Conservation (phyloP, 1,140 invertebrate species). For the Diprion similis region DNA sequence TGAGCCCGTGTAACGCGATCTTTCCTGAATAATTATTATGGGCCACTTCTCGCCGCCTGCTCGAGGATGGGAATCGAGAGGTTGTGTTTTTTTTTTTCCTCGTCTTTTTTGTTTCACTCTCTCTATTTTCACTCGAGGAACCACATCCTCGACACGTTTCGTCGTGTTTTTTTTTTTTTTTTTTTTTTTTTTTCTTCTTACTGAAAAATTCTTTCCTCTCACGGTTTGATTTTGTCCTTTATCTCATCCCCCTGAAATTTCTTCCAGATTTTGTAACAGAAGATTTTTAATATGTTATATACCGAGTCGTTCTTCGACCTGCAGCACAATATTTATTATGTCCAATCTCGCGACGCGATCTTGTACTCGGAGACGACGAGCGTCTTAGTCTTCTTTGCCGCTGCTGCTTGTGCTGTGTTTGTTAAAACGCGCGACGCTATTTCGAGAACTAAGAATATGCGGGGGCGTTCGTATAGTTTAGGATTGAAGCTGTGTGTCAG, state of each 20-base stretch:
- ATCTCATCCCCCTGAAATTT: no score
- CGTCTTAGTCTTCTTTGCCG: background rate
- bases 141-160: background rate
- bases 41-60: no score
- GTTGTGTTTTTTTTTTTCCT: background rate
- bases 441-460: conserved; percentile 42
- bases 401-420: conserved; percentile 31
- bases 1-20: background rate
- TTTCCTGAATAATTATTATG: background rate
- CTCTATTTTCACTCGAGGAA: background rate
- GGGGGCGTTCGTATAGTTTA: conserved; percentile 51
- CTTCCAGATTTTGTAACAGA: no score
- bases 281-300: no score
- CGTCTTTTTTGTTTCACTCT: background rate
- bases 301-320: conserved; percentile 3
- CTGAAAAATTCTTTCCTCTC: no score
- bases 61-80: background rate
- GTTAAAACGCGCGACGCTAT: conserved; percentile 48
- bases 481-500: conserved; percentile 22
- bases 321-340: background rate
- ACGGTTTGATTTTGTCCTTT: no score
- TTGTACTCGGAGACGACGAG: background rate
- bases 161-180: background rate
- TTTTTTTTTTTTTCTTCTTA: background rate
- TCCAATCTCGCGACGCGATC: conserved; percentile 4